A percentile compares a stretch with the other conserved stretches of the same genome.
Conservation (phyloP, 2,797 vertebrate genomes). For the Setipinna tenuifilis region DNA sequence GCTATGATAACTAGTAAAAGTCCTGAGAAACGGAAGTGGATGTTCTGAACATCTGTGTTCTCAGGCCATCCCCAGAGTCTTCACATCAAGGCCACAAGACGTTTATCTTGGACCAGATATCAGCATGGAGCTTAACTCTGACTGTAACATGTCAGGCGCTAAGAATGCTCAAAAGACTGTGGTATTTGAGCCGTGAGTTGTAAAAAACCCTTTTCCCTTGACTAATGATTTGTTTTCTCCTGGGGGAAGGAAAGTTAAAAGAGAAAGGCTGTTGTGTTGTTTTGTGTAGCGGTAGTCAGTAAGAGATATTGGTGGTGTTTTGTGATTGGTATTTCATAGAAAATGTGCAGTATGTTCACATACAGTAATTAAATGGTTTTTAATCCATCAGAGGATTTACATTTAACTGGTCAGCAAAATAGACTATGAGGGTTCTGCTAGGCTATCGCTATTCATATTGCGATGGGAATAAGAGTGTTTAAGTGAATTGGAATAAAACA, state of each 20-base stretch:
- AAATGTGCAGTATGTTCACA: not conserved
- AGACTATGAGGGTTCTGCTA: not conserved
- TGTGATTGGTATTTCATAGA: not conserved
- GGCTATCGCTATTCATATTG: not conserved
- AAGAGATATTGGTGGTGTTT: not conserved
- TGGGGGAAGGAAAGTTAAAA: not conserved
- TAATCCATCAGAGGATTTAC: not conserved
- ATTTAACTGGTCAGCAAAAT: not conserved
- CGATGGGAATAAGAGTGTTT: not conserved
- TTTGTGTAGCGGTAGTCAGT: not conserved
- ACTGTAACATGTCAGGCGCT: conserved; percentile 53
- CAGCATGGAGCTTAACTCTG: conserved; percentile 53
- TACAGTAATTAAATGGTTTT: not conserved
- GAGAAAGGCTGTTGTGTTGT: not conserved
- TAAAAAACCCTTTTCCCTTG: not conserved
- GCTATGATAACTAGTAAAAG: not conserved
- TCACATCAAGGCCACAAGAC: conserved; percentile 34
- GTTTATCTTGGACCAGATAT: conserved; percentile 54
- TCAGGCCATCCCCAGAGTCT: conserved; percentile 47
- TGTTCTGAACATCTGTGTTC: conserved; percentile 54
- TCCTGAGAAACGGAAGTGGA: conserved; percentile 24
- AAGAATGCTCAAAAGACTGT: conserved; percentile 25
- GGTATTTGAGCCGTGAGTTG: not conserved
- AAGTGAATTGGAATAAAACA: not conserved
- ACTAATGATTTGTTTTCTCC: conserved; percentile 1